A percentile compares a stretch with the other conserved stretches of the same genome.
Conservation (phyloP, 30 jellyfish, hydroid and myxozoan genomes). For the Aurelia coerulea region DNA sequence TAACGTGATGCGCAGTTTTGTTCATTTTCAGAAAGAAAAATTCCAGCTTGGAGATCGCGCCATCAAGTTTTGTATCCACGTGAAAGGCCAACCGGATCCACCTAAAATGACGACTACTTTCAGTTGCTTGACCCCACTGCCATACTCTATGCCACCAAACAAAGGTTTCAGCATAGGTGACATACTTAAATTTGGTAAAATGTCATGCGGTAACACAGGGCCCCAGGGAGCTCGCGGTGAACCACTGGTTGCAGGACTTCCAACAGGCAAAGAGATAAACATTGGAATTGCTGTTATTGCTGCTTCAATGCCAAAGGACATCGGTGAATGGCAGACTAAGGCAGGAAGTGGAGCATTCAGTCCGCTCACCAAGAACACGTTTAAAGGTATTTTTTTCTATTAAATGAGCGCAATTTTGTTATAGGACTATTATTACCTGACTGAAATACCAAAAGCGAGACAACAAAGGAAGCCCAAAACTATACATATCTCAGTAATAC, state of each 20-base stretch:
- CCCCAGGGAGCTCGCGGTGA: background rate
- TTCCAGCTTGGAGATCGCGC: conserved; percentile 2
- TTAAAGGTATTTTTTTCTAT: background rate
- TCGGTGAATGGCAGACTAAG: conserved; percentile 48
- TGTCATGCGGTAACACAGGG: conserved; percentile 5
- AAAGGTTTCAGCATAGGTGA: conserved; percentile 14
- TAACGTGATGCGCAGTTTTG: background rate
- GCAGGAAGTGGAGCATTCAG: background rate
- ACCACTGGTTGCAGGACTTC: conserved; percentile 18
- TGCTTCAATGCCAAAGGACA: background rate
- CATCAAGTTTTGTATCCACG: conserved; percentile 14
- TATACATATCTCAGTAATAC: no score
- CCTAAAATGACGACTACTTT: conserved; percentile 24
- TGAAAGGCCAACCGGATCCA: conserved; percentile 43
- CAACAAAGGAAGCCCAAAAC: no score
- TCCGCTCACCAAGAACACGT: background rate
- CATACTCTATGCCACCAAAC: conserved; percentile 13
- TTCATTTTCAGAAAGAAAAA: background rate
- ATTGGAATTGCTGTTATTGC: conserved; percentile 40
- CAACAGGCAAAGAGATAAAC: background rate
- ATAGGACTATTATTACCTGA: no score
- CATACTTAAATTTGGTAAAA: conserved; percentile 6
- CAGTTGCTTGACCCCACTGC: conserved; percentile 51
- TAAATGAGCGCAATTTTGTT: background rate
- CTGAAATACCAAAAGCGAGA: no score